phyloP scores from a whole-genome alignment of 2,113 vertebrate genomes.

The Carlito syrichta region DNA sequence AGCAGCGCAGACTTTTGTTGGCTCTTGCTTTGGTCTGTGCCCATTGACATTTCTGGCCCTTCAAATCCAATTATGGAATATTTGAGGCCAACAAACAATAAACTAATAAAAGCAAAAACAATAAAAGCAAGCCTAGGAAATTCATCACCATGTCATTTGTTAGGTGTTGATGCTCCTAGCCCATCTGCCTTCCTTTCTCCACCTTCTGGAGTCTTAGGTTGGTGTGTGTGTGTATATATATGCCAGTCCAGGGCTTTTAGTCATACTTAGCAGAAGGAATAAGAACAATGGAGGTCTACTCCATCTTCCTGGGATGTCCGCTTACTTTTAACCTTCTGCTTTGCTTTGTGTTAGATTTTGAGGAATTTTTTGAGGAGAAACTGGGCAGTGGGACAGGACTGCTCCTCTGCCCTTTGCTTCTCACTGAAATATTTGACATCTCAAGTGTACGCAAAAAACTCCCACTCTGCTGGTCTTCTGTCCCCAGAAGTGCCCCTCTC shows the following conservation, averaged over 20 bases:
- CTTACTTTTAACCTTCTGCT: neutral
- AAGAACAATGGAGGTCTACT: neutral
- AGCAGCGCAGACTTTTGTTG: neutral
- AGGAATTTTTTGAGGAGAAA: neutral
- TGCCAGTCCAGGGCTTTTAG: neutral
- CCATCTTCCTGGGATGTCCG: neutral
- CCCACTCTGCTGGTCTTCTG: neutral
- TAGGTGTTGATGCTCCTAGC: neutral
- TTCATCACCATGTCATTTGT: neutral
- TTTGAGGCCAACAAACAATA: neutral
- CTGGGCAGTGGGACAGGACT: neutral
- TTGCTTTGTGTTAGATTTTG: neutral
- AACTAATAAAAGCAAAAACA: neutral
- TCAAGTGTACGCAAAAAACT: neutral
- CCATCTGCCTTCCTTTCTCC: neutral
- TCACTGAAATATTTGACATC: neutral
- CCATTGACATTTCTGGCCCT: neutral
- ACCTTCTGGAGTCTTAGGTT: neutral
- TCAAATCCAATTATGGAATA: neutral
- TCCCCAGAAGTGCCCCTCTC: neutral
- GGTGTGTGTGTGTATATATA: neutral
- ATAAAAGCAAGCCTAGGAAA: neutral
- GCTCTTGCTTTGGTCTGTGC: neutral
- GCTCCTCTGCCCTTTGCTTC: neutral
- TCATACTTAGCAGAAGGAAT: neutral